A percentile compares a stretch with the other conserved stretches of the same genome.
phyloP scores from a whole-genome alignment of 2,797 vertebrate genomes.

The Chelon labrosus region DNA sequence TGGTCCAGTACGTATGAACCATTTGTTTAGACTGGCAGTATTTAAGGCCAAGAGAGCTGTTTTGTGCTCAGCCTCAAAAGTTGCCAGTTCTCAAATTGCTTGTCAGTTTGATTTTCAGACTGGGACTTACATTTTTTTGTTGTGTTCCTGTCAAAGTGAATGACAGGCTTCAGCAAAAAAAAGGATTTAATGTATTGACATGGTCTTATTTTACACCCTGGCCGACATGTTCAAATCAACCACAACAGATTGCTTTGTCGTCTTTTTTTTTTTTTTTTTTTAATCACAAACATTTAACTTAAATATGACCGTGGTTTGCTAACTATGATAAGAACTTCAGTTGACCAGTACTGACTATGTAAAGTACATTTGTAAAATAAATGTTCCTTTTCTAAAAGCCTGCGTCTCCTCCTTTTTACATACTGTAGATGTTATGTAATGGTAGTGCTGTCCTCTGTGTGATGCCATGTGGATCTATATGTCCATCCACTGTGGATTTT shows the following conservation, averaged over 20 bases:
- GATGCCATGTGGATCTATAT: slow-evolving; percentile 30
- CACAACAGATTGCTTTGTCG: background rate
- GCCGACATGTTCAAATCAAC: background rate
- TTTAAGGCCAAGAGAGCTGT: background rate
- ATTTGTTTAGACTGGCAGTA: background rate
- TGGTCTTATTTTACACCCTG: background rate
- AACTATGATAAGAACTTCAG: background rate
- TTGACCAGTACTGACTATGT: slow-evolving; percentile 4
- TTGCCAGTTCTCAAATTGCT: background rate
- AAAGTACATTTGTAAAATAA: slow-evolving; percentile 71
- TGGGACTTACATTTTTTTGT: background rate
- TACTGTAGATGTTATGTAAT: background rate
- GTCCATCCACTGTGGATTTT: background rate
- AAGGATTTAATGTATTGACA: background rate
- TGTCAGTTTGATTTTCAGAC: slow-evolving; percentile 2
- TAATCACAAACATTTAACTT: slow-evolving; percentile 19
- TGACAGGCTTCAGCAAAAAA: background rate
- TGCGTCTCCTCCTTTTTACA: background rate
- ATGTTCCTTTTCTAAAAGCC: slow-evolving; percentile 55
- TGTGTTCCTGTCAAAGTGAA: background rate
- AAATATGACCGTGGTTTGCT: background rate
- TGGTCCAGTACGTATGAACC: accelerated
- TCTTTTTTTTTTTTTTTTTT: background rate
- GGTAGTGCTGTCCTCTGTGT: slow-evolving; percentile 18
- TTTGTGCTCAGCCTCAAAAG: background rate